Evolutionary conservation across 2,113 vertebrate genomes (phyloP).

Genomic region (Ornithorhynchus anatinus): DNA sequence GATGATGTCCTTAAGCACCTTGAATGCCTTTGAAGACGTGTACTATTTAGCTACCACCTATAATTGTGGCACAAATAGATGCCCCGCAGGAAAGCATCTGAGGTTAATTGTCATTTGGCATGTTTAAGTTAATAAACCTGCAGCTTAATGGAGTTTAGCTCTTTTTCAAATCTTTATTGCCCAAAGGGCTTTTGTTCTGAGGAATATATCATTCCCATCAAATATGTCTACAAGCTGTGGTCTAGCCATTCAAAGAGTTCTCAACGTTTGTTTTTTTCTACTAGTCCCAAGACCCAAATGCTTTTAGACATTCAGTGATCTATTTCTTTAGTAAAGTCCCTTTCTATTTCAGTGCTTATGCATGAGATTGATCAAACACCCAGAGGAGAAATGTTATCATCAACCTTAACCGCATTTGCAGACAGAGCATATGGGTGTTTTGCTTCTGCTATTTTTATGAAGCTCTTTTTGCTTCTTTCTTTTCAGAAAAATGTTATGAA

Average conservation of each 20-base stretch:
- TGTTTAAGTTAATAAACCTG: neutral
- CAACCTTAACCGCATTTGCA: constrained; percentile 35
- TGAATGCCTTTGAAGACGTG: neutral
- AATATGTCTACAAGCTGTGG: constrained; percentile 23
- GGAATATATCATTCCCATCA: neutral
- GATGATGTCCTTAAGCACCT: neutral
- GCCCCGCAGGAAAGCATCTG: neutral
- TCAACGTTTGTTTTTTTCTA: constrained; percentile 27
- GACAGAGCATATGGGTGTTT: constrained; percentile 19
- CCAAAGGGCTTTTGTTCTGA: neutral
- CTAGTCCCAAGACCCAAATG: constrained; percentile 19
- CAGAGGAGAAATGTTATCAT: constrained; percentile 33
- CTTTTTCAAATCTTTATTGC: neutral
- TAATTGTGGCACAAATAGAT: neutral
- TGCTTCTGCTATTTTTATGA: constrained; percentile 36
- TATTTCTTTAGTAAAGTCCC: constrained; percentile 53
- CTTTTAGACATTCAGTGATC: constrained; percentile 45
- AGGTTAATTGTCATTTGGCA: neutral
- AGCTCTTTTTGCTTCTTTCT: constrained; percentile 39
- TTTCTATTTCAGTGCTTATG: constrained; percentile 52
- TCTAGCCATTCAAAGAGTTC: constrained; percentile 29
- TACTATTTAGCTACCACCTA: neutral
- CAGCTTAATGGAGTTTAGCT: neutral
- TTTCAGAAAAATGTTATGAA: constrained; percentile 34
- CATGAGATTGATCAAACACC: constrained; percentile 47